Conservation (phyloP, 2,797 vertebrate species). For the Lagodon rhomboides region DNA sequence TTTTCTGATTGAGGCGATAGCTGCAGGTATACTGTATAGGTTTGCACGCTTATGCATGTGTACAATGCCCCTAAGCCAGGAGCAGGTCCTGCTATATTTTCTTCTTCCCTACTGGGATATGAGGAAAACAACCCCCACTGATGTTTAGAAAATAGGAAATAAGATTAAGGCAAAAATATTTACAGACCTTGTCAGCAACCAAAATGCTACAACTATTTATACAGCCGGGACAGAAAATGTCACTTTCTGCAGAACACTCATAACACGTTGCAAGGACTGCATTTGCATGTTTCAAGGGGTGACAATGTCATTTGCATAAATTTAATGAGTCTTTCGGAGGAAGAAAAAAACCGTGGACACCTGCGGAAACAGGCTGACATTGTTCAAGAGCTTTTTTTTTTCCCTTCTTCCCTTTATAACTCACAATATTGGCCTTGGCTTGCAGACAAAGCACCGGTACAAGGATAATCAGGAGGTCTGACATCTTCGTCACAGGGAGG, state of each 20-base stretch:
- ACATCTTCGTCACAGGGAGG: slow-evolving; percentile 71
- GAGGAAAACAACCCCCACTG: slow-evolving; percentile 5
- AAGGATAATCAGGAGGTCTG: slow-evolving; percentile 78
- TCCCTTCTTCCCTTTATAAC: slow-evolving; percentile 53
- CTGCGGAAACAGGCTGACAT: slow-evolving; percentile 79
- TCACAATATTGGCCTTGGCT: slow-evolving; percentile 77
- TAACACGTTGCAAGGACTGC: slow-evolving; percentile 64
- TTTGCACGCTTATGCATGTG: slow-evolving; percentile 35
- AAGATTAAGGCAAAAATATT: slow-evolving; percentile 34
- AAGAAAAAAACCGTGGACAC: slow-evolving; percentile 57
- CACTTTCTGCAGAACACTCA: slow-evolving; percentile 50
- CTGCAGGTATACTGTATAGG: slow-evolving; percentile 32
- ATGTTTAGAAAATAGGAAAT: slow-evolving; percentile 29
- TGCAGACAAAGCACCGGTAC: slow-evolving; percentile 68
- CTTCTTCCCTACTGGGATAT: background rate
- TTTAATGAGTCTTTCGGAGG: slow-evolving; percentile 80
- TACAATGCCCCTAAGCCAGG: slow-evolving; percentile 25
- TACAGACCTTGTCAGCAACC: slow-evolving; percentile 37
- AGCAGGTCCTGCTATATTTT: background rate
- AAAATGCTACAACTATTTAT: slow-evolving; percentile 24
- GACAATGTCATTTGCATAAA: slow-evolving; percentile 81
- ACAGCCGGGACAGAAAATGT: slow-evolving; percentile 47
- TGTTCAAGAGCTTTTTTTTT: slow-evolving; percentile 69
- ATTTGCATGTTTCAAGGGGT: slow-evolving; percentile 80
- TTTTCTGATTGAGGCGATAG: slow-evolving; percentile 62